Evolutionary conservation across 2,797 vertebrate genomes (phyloP), one percentile per base, ranked within the genome.

Genomic region (Acropternis orthonyx): DNA sequence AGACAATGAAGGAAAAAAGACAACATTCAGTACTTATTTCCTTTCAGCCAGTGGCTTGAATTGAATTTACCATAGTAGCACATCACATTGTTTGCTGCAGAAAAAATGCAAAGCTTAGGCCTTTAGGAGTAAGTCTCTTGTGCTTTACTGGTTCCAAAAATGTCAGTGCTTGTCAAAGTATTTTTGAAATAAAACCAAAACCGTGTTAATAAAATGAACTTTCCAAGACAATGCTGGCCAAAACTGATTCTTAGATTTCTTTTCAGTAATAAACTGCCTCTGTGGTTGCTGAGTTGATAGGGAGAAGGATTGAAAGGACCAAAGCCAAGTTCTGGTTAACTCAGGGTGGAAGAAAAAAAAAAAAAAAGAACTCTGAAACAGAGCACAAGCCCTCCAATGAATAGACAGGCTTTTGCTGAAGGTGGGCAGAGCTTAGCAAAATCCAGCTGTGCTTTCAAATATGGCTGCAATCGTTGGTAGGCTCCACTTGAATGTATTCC

Each of bases 161-260:
- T 96, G 93, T 95, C 95, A 92, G 81, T 85, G 92, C 92, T 96
- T 97, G 93, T 97, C 96, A 95, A 97, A 97, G 89, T 85, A 77
- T 94, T 96, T 97, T 97, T 97, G 95, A 98, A 97, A 97, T 95
- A 97, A 98, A 97, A 96, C 90, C 95, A 97, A 97, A 96, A 87
- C 94, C 95, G 91, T 96, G 95, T 96, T 97, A 97, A 95, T 96
- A 97, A 95, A 98, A 93, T 93, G 61, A 97, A 96, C 94, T 97
- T 97, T 97, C 96, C 96, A 96, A 97, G 91, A 93, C 93, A 94
- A 89, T 95, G 95, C 82, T 95, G 96, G 95, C 95, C 96, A 98
- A 97, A 93, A 93, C 87, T 77, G 92, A 97, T 95, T 96, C 95
- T 97, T 96, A 97, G 96, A 92, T 96, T 96, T 97, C 93, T 92